Base-by-base conservation (phyloP, 2,888 invertebrate species). In the Esperia sulphurella region DNA sequence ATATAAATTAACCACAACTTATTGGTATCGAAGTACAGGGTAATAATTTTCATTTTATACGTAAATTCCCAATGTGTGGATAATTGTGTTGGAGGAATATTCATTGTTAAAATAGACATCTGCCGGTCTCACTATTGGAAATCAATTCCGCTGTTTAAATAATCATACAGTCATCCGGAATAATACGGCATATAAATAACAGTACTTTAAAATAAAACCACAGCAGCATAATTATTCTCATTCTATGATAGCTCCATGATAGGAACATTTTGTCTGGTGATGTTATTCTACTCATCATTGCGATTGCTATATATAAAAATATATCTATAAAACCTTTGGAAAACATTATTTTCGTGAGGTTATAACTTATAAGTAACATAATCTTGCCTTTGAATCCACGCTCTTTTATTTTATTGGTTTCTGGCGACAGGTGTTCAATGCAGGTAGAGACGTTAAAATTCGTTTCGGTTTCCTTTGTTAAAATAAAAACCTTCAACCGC, bases 351-450 rank as follows among this genome's bases (percentile, higher is more conserved):
- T 21, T 21, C 21, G 21, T 21, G 21, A 21, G 5, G n/a, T n/a
- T 6, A 33, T 33, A 33, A 2, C 8, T 8, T 38, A 8, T 38
- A 5, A n/a, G 38, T n/a, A 38, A 39, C n/a, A 2, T 14, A 13
- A 13, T 10, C n/a, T n/a, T 13, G 8, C 13, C 12, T 10, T 13
- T 8, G 13, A 39, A n/a, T 41, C 8, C 39, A 14, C 13, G 14
- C 30, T 43, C n/a, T 9, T 40, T 40, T 43, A 21, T 43, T 47
- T 48, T 68, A 65, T 68, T 65, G 60, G 59, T 51, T 61, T 59
- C 52, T 49, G 60, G 63, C 77, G 85, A 81, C 87, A 87, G 87
- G 86, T 87, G 87, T 78, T 78, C 71, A 69, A 61, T 73, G 78
- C 87, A 88, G 87, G 87, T 87, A 87, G 80, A 68, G 59, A 53